phyloP scores from a whole-genome alignment of 35 echinoderm and acorn worm genomes.

The Diadema setosum region DNA sequence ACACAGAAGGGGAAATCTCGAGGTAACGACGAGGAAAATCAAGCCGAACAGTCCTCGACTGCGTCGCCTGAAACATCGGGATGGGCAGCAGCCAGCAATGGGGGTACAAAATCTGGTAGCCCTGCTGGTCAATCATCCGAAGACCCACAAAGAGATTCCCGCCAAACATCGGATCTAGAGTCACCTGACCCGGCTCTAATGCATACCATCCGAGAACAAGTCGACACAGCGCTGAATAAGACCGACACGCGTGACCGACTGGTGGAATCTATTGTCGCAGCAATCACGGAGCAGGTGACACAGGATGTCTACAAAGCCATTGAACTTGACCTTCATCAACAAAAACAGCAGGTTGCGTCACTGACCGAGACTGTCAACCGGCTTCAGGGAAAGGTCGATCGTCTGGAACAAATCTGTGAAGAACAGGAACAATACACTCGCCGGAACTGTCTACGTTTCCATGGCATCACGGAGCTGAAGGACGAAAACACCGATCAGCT shows the following conservation, averaged over 20 bases:
- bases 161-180: neutral
- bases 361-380: neutral
- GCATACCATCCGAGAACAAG: neutral
- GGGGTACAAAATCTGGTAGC: neutral
- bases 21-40: neutral
- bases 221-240: neutral
- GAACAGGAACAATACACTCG: neutral
- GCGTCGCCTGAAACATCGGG: neutral
- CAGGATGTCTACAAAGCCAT: neutral
- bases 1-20: neutral
- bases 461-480: too few relatives aligned
- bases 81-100: neutral
- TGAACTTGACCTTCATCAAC: constrained; percentile 4
- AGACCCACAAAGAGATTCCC: constrained; percentile 11
- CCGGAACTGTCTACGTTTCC: too few relatives aligned
- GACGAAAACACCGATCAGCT: too few relatives aligned
- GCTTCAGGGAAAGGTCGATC: neutral
- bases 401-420: neutral
- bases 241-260: neutral
- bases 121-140: neutral
- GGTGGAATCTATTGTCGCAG: neutral
- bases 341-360: neutral
- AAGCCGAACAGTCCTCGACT: neutral
- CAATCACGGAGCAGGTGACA: neutral
- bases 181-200: neutral